Evolutionary conservation across 2,113 vertebrate species (phyloP), one percentile per base, ranked within the genome.

Genomic region (Pimephales promelas): DNA sequence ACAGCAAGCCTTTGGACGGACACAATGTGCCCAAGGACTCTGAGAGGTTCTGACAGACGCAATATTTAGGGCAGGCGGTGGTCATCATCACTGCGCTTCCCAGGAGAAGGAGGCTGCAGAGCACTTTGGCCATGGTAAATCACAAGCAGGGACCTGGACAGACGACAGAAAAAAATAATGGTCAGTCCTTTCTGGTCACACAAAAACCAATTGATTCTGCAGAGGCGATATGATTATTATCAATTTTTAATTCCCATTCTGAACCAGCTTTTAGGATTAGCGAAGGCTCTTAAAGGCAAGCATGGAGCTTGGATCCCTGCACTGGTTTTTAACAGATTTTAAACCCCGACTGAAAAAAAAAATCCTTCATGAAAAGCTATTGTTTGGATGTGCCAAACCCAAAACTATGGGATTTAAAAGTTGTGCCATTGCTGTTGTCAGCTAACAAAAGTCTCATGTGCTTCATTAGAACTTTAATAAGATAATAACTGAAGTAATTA

Each of bases 11-110:
- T 92, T 99, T 99, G 75, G 97, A 97, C 47, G 98, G 97, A 86
- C 98, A 99, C 81, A 99, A 90, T 5, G 98, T 99, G 28, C 98
- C 97, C 85, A 99, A 91, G n/a, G 98, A 99, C 90, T 99, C 97
- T 43, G 98, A 99, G 73, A 99, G 93, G 92, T 99, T 99, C 93
- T 99, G 98, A 90, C 98, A 99, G 88, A 98, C 96, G 74, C 98
- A 99, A 59, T 99, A 99, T 94, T 99, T 99, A 88, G 98, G 98
- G 93, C 98, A 99, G 90, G 96, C 96, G 0, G 94, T 95, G 86
- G 95, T 96, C 89, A 93, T 94, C 26, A 94, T 94, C 86, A 96
- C 94, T 85, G 92, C 84, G 90, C 95, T 96, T 96, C 96, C 97
- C 95, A 99, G 95, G 79, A 98, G 93, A 93, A 99, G 94, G 94